Percentiles rank a stretch among this genome's conserved stretches.
phyloP scores from a whole-genome alignment of 2,797 vertebrate species.

The Semotilus atromaculatus region DNA sequence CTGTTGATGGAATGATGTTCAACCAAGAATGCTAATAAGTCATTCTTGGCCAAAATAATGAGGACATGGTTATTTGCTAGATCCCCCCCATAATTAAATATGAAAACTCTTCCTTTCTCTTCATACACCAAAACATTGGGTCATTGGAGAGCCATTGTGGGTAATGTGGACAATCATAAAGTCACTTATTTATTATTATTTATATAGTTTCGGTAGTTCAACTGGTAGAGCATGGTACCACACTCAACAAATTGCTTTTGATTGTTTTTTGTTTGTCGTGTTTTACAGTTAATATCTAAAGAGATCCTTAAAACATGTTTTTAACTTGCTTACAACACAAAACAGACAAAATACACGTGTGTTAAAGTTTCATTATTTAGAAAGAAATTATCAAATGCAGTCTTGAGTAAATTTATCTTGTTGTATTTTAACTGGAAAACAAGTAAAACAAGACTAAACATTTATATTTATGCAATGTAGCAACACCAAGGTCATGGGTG shows the following conservation, averaged over 20 bases:
- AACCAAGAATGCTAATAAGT: constrained; percentile 53
- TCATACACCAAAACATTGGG: constrained; percentile 15
- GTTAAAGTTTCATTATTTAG: neutral
- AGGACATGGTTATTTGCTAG: constrained; percentile 30
- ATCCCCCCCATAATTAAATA: constrained; percentile 13
- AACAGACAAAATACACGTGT: neutral
- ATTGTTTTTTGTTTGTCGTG: neutral
- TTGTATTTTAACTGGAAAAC: neutral
- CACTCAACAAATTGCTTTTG: neutral
- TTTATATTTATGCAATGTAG: neutral
- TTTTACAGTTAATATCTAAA: neutral
- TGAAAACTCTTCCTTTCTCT: constrained; percentile 29
- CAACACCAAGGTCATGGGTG: neutral
- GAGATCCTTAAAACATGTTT: neutral
- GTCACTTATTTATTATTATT: constrained; percentile 2
- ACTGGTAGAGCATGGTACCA: neutral
- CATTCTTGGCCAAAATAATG: constrained; percentile 40
- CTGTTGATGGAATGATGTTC: constrained; percentile 48
- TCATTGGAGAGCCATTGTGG: constrained; percentile 12
- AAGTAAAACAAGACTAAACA: neutral
- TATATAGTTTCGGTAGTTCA: neutral
- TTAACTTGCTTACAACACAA: neutral
- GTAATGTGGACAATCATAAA: constrained; percentile 13
- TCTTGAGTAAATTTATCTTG: neutral
- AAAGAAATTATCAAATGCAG: neutral